Evolutionary conservation across 2,888 invertebrate genomes (phyloP).

Genomic region (Perdita meconis): DNA sequence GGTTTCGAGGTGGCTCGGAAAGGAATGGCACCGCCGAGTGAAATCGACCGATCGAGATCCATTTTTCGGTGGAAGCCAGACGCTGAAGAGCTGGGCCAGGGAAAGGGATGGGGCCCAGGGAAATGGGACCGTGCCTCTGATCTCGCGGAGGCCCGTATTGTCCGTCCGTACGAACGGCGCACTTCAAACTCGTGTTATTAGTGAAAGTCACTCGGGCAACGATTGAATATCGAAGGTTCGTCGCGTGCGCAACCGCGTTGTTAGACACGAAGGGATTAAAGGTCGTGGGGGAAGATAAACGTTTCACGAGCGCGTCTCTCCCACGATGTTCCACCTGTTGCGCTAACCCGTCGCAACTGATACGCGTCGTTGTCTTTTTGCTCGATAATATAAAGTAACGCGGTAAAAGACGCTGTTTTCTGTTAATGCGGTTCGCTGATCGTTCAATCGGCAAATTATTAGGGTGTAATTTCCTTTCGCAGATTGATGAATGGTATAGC

Average conservation of each 20-base stretch:
- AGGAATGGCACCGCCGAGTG: constrained; percentile 9
- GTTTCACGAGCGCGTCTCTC: not conserved
- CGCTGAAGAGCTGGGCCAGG: constrained; percentile 14
- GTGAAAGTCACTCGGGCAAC: constrained; percentile 63
- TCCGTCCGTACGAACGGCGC: constrained; percentile 49
- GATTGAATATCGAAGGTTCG: constrained; percentile 38
- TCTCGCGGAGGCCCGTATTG: constrained; percentile 26
- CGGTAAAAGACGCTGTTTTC: no score
- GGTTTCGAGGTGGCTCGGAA: not conserved
- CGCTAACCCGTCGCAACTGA: not conserved
- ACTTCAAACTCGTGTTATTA: constrained; percentile 58
- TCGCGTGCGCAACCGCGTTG: not conserved
- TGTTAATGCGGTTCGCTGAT: no score
- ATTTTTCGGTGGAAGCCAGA: constrained; percentile 11
- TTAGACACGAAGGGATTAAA: constrained; percentile 21
- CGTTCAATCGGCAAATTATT: no score
- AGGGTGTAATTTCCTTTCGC: no score
- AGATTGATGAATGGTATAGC: no score
- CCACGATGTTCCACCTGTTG: not conserved
- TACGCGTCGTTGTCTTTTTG: no score
- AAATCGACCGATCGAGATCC: constrained; percentile 26
- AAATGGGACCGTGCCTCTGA: no score
- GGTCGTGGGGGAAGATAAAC: constrained; percentile 23
- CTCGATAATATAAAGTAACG: no score
- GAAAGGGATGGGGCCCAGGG: constrained; percentile 25